These are phyloP conservation scores for Montipora capricornis DNA, from an alignment of 64 coral and sea anemone genomes.

Conservation along the genomic window DNA sequence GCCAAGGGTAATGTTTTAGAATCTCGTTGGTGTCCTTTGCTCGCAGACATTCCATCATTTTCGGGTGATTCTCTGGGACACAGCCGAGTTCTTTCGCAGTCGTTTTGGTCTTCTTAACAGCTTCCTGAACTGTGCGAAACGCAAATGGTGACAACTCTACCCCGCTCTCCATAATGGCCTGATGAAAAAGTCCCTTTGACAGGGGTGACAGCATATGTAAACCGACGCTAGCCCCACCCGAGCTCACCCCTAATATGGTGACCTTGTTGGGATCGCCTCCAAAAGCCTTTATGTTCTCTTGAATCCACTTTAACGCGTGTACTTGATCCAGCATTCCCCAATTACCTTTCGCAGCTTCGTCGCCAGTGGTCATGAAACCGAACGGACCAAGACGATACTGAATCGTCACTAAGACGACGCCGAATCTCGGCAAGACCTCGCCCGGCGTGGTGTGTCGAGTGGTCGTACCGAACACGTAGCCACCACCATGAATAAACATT, in stretches of 20 bases:
- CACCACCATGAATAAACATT: constrained; percentile 89
- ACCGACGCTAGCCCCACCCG: constrained; percentile 80
- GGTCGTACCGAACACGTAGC: constrained; percentile 72
- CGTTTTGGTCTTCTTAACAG: constrained; percentile 46
- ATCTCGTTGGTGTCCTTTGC: constrained; percentile 54
- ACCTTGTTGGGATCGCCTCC: constrained; percentile 72
- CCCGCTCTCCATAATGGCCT: constrained; percentile 84
- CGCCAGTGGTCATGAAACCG: constrained; percentile 90
- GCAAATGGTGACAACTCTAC: constrained; percentile 88
- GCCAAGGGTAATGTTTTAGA: constrained; percentile 17
- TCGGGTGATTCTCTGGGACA: constrained; percentile 30
- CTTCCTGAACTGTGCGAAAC: constrained; percentile 45
- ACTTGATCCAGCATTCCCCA: constrained; percentile 92
- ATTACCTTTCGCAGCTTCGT: constrained; percentile 73
- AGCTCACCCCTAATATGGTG: constrained; percentile 86
- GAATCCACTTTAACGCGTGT: constrained; percentile 80
- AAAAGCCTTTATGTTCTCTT: constrained; percentile 85
- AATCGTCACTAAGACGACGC: constrained; percentile 79
- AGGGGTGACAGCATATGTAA: constrained; percentile 82
- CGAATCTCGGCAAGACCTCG: constrained; percentile 69
- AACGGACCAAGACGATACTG: constrained; percentile 92
- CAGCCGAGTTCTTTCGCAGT: constrained; percentile 59
- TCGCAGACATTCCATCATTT: constrained; percentile 72
- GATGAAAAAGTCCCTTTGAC: constrained; percentile 80
- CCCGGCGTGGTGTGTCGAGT: constrained; percentile 64